These are phyloP conservation scores for Benitochromis conjunctus DNA, from an alignment of 2,113 vertebrate species.

Conservation along the genomic window DNA sequence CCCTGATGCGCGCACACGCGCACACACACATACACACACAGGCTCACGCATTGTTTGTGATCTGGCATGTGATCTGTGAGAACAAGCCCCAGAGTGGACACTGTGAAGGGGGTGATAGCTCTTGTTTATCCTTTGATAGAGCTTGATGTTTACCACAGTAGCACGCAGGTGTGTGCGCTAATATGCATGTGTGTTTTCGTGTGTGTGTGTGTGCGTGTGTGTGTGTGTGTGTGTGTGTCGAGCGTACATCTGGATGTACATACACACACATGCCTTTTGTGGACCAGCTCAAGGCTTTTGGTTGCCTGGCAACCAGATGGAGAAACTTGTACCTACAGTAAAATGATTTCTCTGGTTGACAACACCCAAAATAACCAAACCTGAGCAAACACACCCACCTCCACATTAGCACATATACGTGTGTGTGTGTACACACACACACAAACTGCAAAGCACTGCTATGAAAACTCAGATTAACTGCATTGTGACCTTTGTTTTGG, in stretches of 20 bases:
- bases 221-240: neutral
- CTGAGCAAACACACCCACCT: slow-evolving; percentile 39
- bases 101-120: slow-evolving; percentile 41
- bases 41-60: slow-evolving; percentile 33
- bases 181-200: neutral
- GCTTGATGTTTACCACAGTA: slow-evolving; percentile 37
- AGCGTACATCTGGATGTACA: neutral
- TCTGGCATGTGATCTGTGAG: slow-evolving; percentile 55
- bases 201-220: no score
- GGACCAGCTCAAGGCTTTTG: slow-evolving; percentile 57
- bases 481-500: slow-evolving; percentile 50
- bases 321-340: slow-evolving; percentile 53
- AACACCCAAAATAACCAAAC: slow-evolving; percentile 56
- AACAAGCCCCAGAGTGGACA: slow-evolving; percentile 60
- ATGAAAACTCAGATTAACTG: slow-evolving; percentile 38
- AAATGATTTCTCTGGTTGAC: slow-evolving; percentile 41
- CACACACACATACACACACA: neutral
- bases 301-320: slow-evolving; percentile 64
- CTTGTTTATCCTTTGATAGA: slow-evolving; percentile 45
- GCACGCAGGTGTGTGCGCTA: slow-evolving; percentile 7
- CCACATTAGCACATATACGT: neutral
- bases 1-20: neutral
- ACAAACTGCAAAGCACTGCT: neutral
- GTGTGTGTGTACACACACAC: neutral
- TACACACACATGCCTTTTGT: slow-evolving; percentile 24